Base-by-base conservation (phyloP, 2,888 invertebrate species). In the Ectemnius lituratus region DNA sequence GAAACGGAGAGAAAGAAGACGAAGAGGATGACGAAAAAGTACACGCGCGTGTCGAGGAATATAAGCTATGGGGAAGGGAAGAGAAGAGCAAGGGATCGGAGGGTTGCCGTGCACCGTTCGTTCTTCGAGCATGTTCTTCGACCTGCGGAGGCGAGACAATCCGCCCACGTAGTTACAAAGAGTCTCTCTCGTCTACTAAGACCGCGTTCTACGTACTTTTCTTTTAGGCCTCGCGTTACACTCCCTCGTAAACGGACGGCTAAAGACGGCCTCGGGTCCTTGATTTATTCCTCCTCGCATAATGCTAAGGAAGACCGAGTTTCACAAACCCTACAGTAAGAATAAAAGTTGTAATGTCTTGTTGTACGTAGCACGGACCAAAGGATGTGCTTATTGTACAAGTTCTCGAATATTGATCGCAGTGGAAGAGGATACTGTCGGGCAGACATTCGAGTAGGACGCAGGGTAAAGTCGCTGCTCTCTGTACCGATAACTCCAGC, bases 81-180 rank as follows among this genome's bases (percentile, higher is more conserved):
- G 5, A 52, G n/a, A 16, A 52, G 52, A 16, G 52, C 52, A 4
- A 52, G 52, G n/a, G 20, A 57, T 59, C 67, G 23, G 62, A 75
- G 67, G 68, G 68, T 57, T 66, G 47, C 61, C 56, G 57, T 52
- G 18, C 67, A 37, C 37, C 37, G 37, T 37, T 61, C 62, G 56
- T 52, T 67, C 67, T 67, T 49, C 69, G 60, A 62, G 52, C 57
- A 49, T 73, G 76, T 73, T 73, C 71, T 76, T 69, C 60, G 69
- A 79, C 66, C 27, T 70, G 83, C 76, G 83, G 82, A 70, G 84
- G 84, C 83, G 83, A 84, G 78, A 79, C 76, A 79, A 56, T 76
- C 70, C 82, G 72, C 84, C 82, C 75, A 82, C 84, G 61, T 73
- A 47, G 62, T 75, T 73, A 62, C 68, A 45, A 75, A 70, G 69